Conservation (phyloP, 1,140 invertebrate genomes). For the Sycophila sp. region DNA sequence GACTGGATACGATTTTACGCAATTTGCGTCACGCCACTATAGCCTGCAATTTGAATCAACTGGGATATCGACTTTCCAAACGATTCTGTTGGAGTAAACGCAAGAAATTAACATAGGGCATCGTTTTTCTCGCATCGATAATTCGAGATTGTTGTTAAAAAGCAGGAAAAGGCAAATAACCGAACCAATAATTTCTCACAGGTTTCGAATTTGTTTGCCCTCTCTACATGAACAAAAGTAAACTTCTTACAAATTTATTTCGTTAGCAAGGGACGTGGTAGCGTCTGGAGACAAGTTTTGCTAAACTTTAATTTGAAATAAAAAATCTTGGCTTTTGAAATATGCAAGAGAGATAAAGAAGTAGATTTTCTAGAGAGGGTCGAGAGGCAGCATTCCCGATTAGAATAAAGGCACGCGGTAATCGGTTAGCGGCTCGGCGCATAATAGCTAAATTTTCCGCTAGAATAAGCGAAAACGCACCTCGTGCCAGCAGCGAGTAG, state of each 20-base stretch:
- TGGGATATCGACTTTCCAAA: constrained; percentile 22
- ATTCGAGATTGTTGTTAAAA: constrained; percentile 6
- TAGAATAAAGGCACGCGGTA: no score
- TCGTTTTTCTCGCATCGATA: background rate
- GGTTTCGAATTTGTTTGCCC: constrained; percentile 18
- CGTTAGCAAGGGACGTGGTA: no score
- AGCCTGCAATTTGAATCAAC: constrained; percentile 23
- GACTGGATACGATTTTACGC: constrained; percentile 16
- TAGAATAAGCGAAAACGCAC: constrained; percentile 54
- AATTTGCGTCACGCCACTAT: constrained; percentile 16
- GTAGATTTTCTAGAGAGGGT: no score
- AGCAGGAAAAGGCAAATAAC: background rate
- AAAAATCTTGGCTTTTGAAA: no score
- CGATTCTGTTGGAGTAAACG: constrained; percentile 14
- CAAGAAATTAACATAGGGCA: constrained; percentile 25
- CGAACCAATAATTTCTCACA: constrained; percentile 11
- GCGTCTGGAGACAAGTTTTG: no score
- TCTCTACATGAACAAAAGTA: no score
- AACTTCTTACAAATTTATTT: no score
- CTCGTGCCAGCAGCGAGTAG: constrained; percentile 55
- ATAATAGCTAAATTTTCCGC: no score
- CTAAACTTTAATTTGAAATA: no score
- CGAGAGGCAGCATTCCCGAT: no score
- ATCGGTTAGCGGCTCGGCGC: no score
- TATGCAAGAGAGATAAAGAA: no score